phyloP scores from a whole-genome alignment of 2,113 vertebrate genomes.

The Emydocephalus ijimae region DNA sequence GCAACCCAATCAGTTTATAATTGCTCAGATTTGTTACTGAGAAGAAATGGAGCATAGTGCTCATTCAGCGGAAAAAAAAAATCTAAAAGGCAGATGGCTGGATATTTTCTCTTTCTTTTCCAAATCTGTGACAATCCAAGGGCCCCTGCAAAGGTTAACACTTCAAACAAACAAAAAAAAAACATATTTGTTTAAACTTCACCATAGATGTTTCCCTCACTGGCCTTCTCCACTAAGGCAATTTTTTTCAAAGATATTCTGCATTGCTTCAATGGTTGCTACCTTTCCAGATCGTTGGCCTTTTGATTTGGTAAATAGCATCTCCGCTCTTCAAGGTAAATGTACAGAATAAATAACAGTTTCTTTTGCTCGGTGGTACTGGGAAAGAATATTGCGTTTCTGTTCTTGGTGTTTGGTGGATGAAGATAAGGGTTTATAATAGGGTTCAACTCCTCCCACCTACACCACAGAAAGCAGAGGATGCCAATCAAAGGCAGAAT shows the following conservation, averaged over 20 bases:
- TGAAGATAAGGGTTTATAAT: not conserved
- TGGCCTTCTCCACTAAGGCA: not conserved
- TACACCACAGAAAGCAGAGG: not conserved
- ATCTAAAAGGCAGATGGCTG: not conserved
- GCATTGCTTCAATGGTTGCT: not conserved
- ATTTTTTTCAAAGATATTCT: not conserved
- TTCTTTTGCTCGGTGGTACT: not conserved
- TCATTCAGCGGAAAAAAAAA: not conserved
- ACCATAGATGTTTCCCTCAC: not conserved
- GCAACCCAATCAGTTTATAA: not conserved
- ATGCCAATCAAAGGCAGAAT: not conserved
- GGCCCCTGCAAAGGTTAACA: not conserved
- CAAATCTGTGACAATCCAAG: not conserved
- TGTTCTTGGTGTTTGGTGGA: not conserved
- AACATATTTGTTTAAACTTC: not conserved
- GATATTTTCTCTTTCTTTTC: not conserved
- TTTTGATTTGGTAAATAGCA: not conserved
- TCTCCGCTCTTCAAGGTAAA: not conserved
- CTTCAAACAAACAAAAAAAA: not conserved
- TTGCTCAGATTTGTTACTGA: not conserved
- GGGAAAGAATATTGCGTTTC: not conserved
- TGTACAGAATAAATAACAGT: not conserved
- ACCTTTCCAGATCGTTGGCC: not conserved
- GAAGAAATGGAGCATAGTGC: not conserved
- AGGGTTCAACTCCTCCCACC: not conserved